Percentiles rank a stretch among this genome's conserved stretches.
Conservation (phyloP, 53 echinoderm and acorn worm genomes). For the Hippasteria phrygiana region DNA sequence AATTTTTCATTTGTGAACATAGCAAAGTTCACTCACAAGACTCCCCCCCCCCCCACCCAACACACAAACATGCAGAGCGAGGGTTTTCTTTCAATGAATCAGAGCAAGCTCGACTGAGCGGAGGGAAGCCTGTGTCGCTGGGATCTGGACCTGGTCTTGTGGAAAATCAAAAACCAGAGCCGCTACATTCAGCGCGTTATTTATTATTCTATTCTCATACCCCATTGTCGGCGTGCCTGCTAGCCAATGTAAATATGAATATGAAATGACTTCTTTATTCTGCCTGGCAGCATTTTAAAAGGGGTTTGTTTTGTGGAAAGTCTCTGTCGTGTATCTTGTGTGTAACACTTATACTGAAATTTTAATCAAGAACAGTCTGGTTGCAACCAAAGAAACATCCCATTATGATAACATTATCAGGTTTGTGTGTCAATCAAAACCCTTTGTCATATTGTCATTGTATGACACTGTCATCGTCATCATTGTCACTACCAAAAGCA, state of each 20-base stretch:
- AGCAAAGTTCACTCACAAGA: conserved; percentile 39
- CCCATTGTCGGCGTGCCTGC: conserved; percentile 28
- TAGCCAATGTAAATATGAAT: conserved; percentile 17
- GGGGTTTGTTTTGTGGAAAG: not conserved
- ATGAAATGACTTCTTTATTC: conserved; percentile 13
- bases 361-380: no score
- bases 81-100: not conserved
- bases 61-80: not conserved
- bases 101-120: conserved; percentile 6
- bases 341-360: not conserved
- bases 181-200: conserved; percentile 25
- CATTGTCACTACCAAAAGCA: no score
- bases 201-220: conserved; percentile 43
- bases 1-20: conserved; percentile 50
- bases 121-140: not conserved
- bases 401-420: no score
- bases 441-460: no score
- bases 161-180: conserved; percentile 47
- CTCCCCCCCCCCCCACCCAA: not conserved
- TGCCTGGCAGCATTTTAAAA: not conserved
- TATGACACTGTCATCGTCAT: no score
- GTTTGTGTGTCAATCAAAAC: no score
- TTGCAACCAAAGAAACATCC: not conserved
- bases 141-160: conserved; percentile 36
- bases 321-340: not conserved